Conservation (phyloP, 2,113 vertebrate genomes). For the Cepphus grylle region DNA sequence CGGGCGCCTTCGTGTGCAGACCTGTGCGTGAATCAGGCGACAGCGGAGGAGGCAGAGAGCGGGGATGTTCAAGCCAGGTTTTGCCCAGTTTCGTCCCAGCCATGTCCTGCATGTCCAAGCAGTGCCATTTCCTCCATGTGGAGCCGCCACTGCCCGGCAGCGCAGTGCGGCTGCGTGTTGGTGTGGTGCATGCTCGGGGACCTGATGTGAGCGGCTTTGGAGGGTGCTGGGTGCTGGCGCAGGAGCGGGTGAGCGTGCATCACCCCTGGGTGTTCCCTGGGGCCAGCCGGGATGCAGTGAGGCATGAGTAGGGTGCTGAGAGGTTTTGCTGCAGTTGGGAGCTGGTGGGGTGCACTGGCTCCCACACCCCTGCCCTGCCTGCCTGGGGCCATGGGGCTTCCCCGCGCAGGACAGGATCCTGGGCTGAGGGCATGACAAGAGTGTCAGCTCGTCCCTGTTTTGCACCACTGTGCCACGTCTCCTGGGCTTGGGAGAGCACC, state of each 20-base stretch:
- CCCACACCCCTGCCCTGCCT: neutral
- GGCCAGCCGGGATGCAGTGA: rapidly evolving
- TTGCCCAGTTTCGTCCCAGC: neutral
- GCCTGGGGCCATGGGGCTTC: too few relatives aligned
- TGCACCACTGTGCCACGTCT: rapidly evolving
- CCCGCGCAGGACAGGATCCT: neutral
- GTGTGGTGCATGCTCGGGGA: rapidly evolving
- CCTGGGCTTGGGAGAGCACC: neutral
- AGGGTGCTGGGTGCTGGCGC: neutral
- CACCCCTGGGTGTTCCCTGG: neutral
- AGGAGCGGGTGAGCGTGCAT: neutral
- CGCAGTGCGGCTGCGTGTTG: rapidly evolving
- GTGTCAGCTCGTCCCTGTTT: neutral
- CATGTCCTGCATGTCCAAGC: neutral
- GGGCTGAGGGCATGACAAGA: neutral
- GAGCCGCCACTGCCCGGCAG: neutral
- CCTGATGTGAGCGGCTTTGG: neutral
- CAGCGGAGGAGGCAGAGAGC: neutral
- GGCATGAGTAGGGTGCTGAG: neutral
- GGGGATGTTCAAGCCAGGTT: neutral
- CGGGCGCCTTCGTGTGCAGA: neutral
- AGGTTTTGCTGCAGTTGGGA: neutral
- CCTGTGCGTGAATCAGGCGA: neutral
- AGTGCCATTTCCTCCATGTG: neutral
- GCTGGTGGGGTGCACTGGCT: neutral